Conservation (phyloP, 2,797 vertebrate species). For the Sternotherus odoratus region DNA sequence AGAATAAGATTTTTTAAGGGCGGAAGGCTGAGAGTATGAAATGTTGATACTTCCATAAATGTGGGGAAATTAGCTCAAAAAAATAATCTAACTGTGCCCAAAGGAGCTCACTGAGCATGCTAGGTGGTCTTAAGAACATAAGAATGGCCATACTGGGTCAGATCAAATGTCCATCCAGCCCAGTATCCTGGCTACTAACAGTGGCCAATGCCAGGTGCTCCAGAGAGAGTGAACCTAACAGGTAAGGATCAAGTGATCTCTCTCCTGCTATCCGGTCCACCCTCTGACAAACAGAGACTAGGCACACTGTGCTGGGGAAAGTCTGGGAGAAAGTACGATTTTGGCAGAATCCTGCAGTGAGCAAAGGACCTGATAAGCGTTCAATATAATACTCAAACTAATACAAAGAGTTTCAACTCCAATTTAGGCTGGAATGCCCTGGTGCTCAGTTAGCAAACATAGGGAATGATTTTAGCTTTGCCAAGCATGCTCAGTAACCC, state of each 20-base stretch:
- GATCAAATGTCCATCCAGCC: too few species aligned
- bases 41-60: not conserved
- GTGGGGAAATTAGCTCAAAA: not conserved
- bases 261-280: too few species aligned
- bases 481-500: not conserved
- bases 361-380: not conserved
- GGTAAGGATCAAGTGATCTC: too few species aligned
- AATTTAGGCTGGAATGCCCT: not conserved
- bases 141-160: too few species aligned
- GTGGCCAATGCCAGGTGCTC: too few species aligned
- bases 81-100: not conserved
- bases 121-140: not conserved
- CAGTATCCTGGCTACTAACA: too few species aligned
- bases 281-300: too few species aligned
- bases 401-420: not conserved
- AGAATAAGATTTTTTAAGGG: not conserved
- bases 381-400: not conserved
- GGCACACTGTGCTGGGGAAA: not conserved
- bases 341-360: not conserved
- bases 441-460: not conserved
- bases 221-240: too few species aligned
- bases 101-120: not conserved
- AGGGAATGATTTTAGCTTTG: not conserved
- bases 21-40: not conserved
- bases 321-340: not conserved